Evolutionary conservation across 2,113 vertebrate species (phyloP), one percentile per base, ranked within the genome.

Genomic region (Psilopogon haemacephalus): DNA sequence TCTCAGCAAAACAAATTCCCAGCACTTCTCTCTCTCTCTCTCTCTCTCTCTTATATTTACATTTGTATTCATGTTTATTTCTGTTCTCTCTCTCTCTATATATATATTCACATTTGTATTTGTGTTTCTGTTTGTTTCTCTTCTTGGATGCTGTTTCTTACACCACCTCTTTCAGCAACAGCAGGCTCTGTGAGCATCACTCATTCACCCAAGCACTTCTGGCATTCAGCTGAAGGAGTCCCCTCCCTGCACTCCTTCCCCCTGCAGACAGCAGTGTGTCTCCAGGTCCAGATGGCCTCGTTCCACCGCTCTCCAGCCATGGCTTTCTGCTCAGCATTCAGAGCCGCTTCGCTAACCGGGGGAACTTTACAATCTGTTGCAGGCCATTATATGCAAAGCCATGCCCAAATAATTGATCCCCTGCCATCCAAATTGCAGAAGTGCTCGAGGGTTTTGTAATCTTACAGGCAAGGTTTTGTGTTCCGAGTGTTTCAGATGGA

Each of bases 311-410:
- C 89, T 90, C 54, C 40, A 69, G 93, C 94, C 56, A 15, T 94
- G 59, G 64, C 72, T 94, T 95, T 95, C 93, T 74, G 94, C 92
- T 95, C 94, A 91, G 84, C 54, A 37, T 71, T 90, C 81, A 70
- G 94, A 96, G 96, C 94, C 86, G 93, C 89, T 87, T 84, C 17
- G 38, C 94, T 94, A 95, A 95, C 89, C 27, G 89, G 88, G 88
- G 96, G 93, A 92, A 91, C 96, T 96, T 97, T 79, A 93, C 97
- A 97, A 93, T 96, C 95, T 97, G 96, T 93, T 96, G 90, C 80
- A 72, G 83, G 85, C 86, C 93, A 94, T 96, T 96, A 95, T 90
- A 86, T 93, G 90, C 95, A 96, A 86, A 93, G 63, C 85, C 95
- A 76, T 97, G 90, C 90, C 94, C 96, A 95, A 94, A 93, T 94